Base-by-base conservation (phyloP, 2,888 invertebrate genomes). In the Idaea biselata region DNA sequence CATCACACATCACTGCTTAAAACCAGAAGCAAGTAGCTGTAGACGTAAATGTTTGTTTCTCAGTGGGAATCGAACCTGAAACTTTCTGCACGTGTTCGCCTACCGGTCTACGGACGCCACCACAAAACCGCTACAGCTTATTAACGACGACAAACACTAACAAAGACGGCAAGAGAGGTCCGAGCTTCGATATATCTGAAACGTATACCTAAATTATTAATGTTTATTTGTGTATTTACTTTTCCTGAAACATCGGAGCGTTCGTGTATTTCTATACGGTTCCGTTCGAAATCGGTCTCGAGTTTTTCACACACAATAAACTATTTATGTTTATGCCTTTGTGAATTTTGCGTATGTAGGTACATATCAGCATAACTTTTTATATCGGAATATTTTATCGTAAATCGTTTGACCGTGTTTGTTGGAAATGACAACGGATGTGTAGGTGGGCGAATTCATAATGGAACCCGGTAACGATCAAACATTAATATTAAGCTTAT, bases 121-220 rank as follows among this genome's bases (percentile, higher is more conserved):
- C 55, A 55, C 16, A 56, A 61, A 54, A 55, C 60, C 72, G 70
- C 70, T 65, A 14, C 14, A 55, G 63, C 58, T 18, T 53, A 2
- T 25, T 1, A 59, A 62, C 71, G 65, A 55, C 18, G 58, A 69
- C 69, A 60, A n/a, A 60, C 16, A 6, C 60, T 69, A 74, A 73
- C 76, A 70, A 70, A 67, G 71, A 72, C 44, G 71, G 65, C 67
- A 63, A 70, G 62, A 70, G 65, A 72, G 73, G 77, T 77, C 78
- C 74, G 67, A 72, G 70, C 59, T 67, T 69, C 80, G 70, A 80
- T 81, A 79, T 78, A 76, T 79, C 76, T 76, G 77, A 78, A 77
- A 81, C 73, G 81, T 44, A 44, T 44, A 77, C 77, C 79, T 80
- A 82, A 85, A 85, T 83, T 79, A 84, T 84, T 84, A 84, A 84